Base-by-base conservation (phyloP, 2,113 vertebrate genomes). In the Phalacrocorax aristotelis region DNA sequence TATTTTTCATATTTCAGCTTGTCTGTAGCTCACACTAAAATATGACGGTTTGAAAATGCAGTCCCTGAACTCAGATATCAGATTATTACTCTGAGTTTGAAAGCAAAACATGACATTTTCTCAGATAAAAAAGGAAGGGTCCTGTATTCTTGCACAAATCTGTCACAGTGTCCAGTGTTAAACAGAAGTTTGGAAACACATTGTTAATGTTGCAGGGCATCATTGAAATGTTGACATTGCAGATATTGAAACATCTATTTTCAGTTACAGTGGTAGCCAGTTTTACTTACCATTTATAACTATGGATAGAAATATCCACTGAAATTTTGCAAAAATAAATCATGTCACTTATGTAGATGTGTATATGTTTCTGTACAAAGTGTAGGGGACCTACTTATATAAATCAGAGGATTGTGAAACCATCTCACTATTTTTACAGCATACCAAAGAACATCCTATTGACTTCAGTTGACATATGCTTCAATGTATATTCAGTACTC, bases 71-170 rank as follows among this genome's bases (percentile, higher is more conserved):
- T 61, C 64, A 83, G 25, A 49, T 91, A 90, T 83, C 69, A 92
- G 88, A 89, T 95, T 92, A 87, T 89, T 90, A 55, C 52, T 85
- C 89, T 72, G 48, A 79, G 51, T 78, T 57, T 69, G 60, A 92
- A 96, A 94, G 77, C 21, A 62, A 86, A 94, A 80, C n/a, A 93
- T 66, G 60, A 38, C 60, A 62, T 87, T 91, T 96, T 83, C 74
- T 34, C 85, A 89, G 89, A 91, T 93, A 94, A 89, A 23, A 83
- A 34, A 75, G 18, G 14, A 91, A 85, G 42, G 54, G 14, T 44
- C 44, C 79, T 82, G 49, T 40, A 32, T 68, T 90, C 89, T 83
- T 90, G 70, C 69, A 83, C 22, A 77, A 95, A 91, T 66, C 9
- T 80, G 36, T 72, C 83, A 81, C 18, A 72, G n/a, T n/a, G 25